These are phyloP conservation scores for Bos taurus DNA, from an alignment of 2,113 vertebrate species.

Conservation along the genomic window ARS-UCD2.0 NC_037338.1:42567001-42567500, in stretches of 20 bases:
- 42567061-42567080: not conserved
- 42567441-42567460: not conserved
- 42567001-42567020: not conserved
- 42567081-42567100: not conserved
- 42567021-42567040: not conserved
- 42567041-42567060: not conserved
- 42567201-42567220: not conserved
- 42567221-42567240: not conserved
- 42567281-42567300: not conserved
- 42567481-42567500: not conserved
- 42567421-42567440: not conserved
- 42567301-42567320: not conserved
- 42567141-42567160: not conserved
- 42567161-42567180: not conserved
- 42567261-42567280: not conserved
- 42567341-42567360: not conserved
- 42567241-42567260: not conserved
- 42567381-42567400: slow-evolving; percentile 1
- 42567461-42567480: not conserved
- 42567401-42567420: not conserved
- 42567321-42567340: not conserved
- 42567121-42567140: not conserved
- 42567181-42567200: not conserved
- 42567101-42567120: not conserved
- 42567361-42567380: not conserved